Evolutionary conservation across 2,888 invertebrate species (phyloP).

Genomic region (Phalera bucephala): DNA sequence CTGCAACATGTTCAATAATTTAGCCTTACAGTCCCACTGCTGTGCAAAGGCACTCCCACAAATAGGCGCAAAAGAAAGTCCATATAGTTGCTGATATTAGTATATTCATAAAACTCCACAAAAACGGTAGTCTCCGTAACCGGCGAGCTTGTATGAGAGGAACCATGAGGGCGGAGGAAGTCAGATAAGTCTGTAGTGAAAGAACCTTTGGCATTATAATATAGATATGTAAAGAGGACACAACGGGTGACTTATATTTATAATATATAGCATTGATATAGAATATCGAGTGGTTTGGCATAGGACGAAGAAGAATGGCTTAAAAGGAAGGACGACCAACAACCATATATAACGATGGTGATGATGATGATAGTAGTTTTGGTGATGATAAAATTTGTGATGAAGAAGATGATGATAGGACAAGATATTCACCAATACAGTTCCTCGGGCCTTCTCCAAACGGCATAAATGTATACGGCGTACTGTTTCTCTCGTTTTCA

Average conservation of each 20-base stretch:
- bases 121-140: no score
- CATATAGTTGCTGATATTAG: constrained; percentile 34
- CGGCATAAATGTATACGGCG: constrained; percentile 62
- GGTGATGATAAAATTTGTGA: no score
- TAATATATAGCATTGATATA: background rate
- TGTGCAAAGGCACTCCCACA: constrained; percentile 20
- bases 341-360: no score
- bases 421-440: constrained; percentile 79
- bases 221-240: background rate
- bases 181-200: no score
- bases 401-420: no score
- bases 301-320: background rate
- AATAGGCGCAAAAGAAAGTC: constrained; percentile 28
- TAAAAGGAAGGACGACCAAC: no score
- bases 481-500: constrained; percentile 71
- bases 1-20: constrained; percentile 24
- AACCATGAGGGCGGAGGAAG: no score
- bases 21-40: constrained; percentile 22
- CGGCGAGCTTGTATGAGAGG: no score
- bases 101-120: constrained; percentile 1
- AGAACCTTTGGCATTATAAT: constrained; percentile 43
- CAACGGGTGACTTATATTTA: background rate
- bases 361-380: no score
- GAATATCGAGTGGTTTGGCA: no score
- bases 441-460: constrained; percentile 83